Conservation (phyloP, 2,113 vertebrate genomes). For the Setophaga petechia region DNA sequence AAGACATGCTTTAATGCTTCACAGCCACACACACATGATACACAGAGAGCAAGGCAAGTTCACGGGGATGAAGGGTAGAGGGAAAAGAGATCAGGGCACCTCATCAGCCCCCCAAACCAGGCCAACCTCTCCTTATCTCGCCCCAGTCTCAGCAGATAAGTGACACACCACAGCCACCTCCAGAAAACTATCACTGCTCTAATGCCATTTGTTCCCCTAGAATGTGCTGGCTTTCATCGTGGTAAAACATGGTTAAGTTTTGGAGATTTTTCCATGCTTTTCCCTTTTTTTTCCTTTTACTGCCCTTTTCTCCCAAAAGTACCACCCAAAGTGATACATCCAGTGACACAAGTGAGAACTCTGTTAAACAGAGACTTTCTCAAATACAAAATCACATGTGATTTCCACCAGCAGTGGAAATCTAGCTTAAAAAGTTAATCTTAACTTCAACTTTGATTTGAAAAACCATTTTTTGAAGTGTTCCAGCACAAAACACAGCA, state of each 20-base stretch:
- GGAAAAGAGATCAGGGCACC: background rate
- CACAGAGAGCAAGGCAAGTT: background rate
- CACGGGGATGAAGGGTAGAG: background rate
- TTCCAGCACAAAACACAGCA: background rate
- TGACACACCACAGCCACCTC: background rate
- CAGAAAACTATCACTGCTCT: background rate
- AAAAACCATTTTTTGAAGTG: background rate
- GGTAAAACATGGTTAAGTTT: background rate
- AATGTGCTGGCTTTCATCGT: background rate
- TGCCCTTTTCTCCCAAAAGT: background rate
- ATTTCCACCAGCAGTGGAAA: background rate
- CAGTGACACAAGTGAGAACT: background rate
- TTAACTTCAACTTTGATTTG: background rate
- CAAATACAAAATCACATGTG: background rate
- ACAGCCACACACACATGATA: background rate
- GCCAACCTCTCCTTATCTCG: background rate
- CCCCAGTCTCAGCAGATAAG: background rate
- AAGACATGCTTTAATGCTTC: background rate
- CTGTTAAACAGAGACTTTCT: background rate
- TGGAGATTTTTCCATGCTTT: background rate
- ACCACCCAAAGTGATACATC: background rate
- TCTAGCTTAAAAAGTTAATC: background rate
- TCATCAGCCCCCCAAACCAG: background rate
- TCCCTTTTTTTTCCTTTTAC: background rate
- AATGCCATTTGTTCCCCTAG: accelerated